Evolutionary conservation across 92 coral and sea anemone genomes (phyloP).

Genomic region (Metridium senile): DNA sequence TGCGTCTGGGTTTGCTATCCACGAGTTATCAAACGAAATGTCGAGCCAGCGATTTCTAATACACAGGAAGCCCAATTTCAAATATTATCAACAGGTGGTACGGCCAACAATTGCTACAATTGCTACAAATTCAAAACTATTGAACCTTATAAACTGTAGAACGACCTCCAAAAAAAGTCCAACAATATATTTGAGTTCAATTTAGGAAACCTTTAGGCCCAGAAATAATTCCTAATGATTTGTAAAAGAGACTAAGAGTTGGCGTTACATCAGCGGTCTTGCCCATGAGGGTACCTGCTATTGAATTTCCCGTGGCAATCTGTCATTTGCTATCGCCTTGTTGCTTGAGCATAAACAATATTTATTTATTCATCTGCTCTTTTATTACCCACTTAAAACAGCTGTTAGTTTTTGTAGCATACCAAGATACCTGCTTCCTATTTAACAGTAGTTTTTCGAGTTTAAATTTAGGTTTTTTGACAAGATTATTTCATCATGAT

Average conservation of each 20-base stretch:
- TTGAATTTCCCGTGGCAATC: conserved; percentile 45
- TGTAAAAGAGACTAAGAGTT: neutral
- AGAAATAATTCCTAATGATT: neutral
- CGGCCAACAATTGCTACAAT: neutral
- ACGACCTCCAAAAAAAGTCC: neutral
- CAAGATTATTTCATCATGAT: neutral
- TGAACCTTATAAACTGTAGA: neutral
- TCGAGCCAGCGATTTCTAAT: neutral
- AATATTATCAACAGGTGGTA: neutral
- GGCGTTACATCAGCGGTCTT: conserved; percentile 32
- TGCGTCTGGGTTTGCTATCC: too few relatives aligned
- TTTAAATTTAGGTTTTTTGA: neutral
- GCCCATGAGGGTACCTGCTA: conserved; percentile 12
- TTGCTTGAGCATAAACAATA: conserved; percentile 41
- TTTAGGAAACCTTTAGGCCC: neutral
- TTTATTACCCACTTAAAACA: conserved; percentile 22
- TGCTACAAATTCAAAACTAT: neutral
- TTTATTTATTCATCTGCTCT: conserved; percentile 48
- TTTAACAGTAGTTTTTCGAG: neutral
- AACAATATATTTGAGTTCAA: neutral
- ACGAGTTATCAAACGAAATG: too few relatives aligned
- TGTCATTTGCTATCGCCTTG: conserved; percentile 32
- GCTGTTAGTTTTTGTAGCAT: conserved; percentile 8
- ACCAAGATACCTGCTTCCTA: conserved; percentile 23
- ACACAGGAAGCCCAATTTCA: neutral